Evolutionary conservation across 2,113 vertebrate species (phyloP), one percentile per base, ranked within the genome.

Genomic region (Plestiodon gilberti): DNA sequence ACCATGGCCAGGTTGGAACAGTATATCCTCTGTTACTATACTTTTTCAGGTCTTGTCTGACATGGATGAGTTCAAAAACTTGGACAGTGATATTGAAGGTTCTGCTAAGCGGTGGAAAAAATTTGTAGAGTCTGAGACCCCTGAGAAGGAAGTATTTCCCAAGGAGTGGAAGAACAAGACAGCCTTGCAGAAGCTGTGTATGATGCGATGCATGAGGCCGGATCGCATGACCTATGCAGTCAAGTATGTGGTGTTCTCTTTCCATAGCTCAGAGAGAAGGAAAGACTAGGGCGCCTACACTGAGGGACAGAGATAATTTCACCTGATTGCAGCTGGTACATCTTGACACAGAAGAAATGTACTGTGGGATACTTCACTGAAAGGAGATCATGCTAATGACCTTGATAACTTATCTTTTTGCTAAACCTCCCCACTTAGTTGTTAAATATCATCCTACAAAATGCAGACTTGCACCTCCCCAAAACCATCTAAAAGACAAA

Each of bases 201-300:
- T 97, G 91, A 92, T 97, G 89, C 64, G 96, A 0, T 97, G 96
- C 93, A 84, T 96, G 96, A 76, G 97, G 59, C 97, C 97, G 0
- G 96, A 97, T 91, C 94, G 96, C 87, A 97, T 97, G 97, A 96
- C 95, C 85, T 97, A 97, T 0, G 97, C 97, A 0, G 57, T 97
- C 91, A 94, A 83, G 96, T 97, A 90, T 67, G 91, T 65, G 48
- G 52, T 28, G 10, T 22, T 11, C 13, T 81, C 17, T 64, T 64
- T 33, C 70, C 14, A 15, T 17, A 35, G 57, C 40, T 86, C 35
- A 78, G 55, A 43, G 78, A 79, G 7, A 20, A 55, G n/a, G 52
- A n/a, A n/a, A 57, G n/a, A 15, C 61, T 67, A 35, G 22, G 52
- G 55, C 28, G 70, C 17, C 48, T 40, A 35, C 48, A 30, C 33